Percentiles rank a stretch among this genome's conserved stretches.
phyloP scores from a whole-genome alignment of 2,113 vertebrate genomes.

The Campylorhamphus procurvoides region DNA sequence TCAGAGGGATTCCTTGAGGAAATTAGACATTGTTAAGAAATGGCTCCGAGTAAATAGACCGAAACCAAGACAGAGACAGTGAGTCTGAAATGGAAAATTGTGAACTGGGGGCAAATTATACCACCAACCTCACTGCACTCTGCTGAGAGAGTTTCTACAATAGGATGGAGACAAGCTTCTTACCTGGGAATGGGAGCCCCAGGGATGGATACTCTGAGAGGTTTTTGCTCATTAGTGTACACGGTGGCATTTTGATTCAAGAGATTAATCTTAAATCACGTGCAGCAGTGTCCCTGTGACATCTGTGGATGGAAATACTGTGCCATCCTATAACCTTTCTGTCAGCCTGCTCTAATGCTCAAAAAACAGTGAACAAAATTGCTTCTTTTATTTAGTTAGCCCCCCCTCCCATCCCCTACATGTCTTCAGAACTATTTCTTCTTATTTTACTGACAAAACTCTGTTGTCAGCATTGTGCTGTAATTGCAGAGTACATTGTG shows the following conservation, averaged over 20 bases:
- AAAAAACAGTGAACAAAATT: not conserved
- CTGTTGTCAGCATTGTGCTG: constrained; percentile 44
- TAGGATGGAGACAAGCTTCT: constrained; percentile 10
- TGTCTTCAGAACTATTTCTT: constrained; percentile 33
- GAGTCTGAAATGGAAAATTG: constrained; percentile 74
- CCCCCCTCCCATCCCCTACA: not conserved
- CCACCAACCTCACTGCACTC: constrained; percentile 29
- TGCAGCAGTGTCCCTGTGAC: not conserved
- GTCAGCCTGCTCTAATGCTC: not conserved
- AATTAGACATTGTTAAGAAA: constrained; percentile 75
- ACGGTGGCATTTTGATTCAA: constrained; percentile 38
- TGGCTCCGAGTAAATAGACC: constrained; percentile 74
- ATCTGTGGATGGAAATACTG: not conserved
- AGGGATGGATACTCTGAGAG: constrained; percentile 8
- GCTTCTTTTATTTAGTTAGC: not conserved
- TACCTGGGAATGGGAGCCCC: constrained; percentile 49
- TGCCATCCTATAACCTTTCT: constrained; percentile 18
- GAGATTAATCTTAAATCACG: constrained; percentile 37
- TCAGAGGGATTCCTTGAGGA: constrained; percentile 73
- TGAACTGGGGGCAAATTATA: constrained; percentile 63
- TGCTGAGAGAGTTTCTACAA: constrained; percentile 32
- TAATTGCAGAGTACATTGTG: constrained; percentile 54
- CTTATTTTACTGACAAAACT: constrained; percentile 41
- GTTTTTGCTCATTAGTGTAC: constrained; percentile 56
- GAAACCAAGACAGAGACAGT: constrained; percentile 73